Evolutionary conservation across 2,888 invertebrate genomes (phyloP).

Genomic region (Apodemia zela): DNA sequence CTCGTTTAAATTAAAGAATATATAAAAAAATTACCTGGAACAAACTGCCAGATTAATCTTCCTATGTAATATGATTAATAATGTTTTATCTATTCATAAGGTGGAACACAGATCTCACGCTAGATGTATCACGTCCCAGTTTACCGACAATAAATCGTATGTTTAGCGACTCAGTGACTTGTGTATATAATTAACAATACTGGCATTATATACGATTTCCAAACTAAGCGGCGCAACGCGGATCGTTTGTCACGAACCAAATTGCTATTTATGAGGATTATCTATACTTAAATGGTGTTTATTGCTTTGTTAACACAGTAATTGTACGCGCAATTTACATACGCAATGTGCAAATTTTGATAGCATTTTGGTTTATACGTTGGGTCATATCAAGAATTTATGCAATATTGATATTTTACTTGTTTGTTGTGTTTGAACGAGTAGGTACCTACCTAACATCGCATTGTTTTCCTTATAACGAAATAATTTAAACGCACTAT

Average conservation of each 20-base stretch:
- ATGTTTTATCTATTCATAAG: conserved; percentile 18
- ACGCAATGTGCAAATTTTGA: conserved; percentile 6
- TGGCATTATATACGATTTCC: conserved; percentile 68
- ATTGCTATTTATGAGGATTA: conserved; percentile 77
- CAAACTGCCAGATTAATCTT: neutral
- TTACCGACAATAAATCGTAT: conserved; percentile 74
- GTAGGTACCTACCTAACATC: neutral
- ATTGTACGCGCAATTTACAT: conserved; percentile 1
- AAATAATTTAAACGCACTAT: too few relatives aligned
- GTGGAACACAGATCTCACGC: conserved; percentile 59
- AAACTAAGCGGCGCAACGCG: conserved; percentile 57
- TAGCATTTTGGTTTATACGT: neutral
- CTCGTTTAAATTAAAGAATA: too few relatives aligned
- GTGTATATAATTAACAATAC: conserved; percentile 74
- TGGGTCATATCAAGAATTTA: neutral
- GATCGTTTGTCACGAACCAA: conserved; percentile 73
- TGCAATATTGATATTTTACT: neutral
- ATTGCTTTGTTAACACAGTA: conserved; percentile 7
- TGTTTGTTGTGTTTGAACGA: neutral
- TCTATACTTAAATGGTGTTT: conserved; percentile 38
- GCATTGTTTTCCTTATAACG: neutral
- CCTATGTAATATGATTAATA: neutral
- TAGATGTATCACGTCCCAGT: conserved; percentile 67
- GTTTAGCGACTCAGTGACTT: conserved; percentile 73
- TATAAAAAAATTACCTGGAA: too few relatives aligned